phyloP scores from a whole-genome alignment of 1,140 invertebrate species.

The Drosophila melanica region DNA sequence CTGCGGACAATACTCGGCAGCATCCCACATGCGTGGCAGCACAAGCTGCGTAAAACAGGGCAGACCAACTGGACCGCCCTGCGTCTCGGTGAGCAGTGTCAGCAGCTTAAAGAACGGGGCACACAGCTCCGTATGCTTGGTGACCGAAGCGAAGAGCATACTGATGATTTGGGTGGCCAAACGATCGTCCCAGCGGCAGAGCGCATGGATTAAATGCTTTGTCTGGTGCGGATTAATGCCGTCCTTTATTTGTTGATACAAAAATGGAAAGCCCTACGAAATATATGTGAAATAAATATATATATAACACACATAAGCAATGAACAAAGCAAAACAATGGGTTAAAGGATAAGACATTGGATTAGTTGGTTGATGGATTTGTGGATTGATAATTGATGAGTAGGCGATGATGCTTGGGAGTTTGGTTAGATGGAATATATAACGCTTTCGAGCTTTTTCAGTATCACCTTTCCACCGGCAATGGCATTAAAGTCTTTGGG shows the following conservation, averaged over 20 bases:
- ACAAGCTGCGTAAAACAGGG: conserved; percentile 95
- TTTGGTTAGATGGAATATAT: conserved; percentile 44
- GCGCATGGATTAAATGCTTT: conserved; percentile 94
- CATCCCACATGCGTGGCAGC: conserved; percentile 94
- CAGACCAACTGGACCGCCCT: conserved; percentile 90
- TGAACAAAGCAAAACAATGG: conserved; percentile 29
- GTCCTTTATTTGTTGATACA: conserved; percentile 97
- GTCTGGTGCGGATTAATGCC: conserved; percentile 96
- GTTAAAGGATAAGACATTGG: conserved; percentile 31
- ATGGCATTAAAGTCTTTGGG: conserved; percentile 92
- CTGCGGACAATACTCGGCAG: conserved; percentile 94
- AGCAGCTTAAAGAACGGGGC: conserved; percentile 96
- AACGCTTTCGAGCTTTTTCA: conserved; percentile 61
- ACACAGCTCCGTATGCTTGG: conserved; percentile 93
- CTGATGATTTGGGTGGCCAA: conserved; percentile 93
- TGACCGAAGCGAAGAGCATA: conserved; percentile 95
- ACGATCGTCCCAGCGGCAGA: conserved; percentile 95
- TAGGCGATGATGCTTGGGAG: conserved; percentile 24
- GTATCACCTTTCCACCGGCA: conserved; percentile 91
- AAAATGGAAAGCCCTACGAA: conserved; percentile 93
- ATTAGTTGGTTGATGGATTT: conserved; percentile 25
- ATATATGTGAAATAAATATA: conserved; percentile 51
- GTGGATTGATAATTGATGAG: conserved; percentile 30
- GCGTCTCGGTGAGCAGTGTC: conserved; percentile 90
- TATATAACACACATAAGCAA: conserved; percentile 45